Conservation (phyloP, 2,888 invertebrate genomes). For the Harpalus rufipes region DNA sequence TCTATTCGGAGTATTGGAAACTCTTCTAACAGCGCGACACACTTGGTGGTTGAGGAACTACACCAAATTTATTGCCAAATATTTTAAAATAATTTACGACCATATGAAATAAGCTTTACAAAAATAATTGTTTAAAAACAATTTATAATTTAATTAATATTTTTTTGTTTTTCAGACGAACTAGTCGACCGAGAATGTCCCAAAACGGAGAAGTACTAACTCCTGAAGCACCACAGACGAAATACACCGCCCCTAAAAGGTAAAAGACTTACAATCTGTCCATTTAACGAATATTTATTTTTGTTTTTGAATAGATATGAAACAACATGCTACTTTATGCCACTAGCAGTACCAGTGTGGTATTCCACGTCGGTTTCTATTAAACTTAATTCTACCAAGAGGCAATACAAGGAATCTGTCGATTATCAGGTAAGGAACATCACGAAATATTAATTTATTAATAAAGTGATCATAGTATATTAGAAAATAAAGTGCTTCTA, state of each 20-base stretch:
- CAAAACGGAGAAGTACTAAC: slow-evolving; percentile 68
- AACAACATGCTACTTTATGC: slow-evolving; percentile 74
- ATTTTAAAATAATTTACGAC: too few relatives aligned
- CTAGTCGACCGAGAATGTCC: slow-evolving; percentile 60
- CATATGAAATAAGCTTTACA: too few relatives aligned
- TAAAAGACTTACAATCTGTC: slow-evolving; percentile 67
- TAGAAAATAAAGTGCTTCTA: background rate
- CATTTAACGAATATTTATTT: slow-evolving; percentile 34
- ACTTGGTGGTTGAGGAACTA: too few relatives aligned
- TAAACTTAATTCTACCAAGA: slow-evolving; percentile 71
- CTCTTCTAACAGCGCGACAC: too few relatives aligned
- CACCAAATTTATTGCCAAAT: too few relatives aligned
- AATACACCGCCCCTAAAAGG: slow-evolving; percentile 72
- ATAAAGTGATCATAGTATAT: background rate
- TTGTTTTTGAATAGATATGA: slow-evolving; percentile 71
- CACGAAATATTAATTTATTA: background rate
- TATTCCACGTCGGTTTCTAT: slow-evolving; percentile 74
- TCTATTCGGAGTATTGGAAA: too few relatives aligned
- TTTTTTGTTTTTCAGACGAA: slow-evolving; percentile 67
- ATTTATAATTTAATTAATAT: too few relatives aligned
- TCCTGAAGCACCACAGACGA: slow-evolving; percentile 69
- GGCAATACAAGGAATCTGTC: slow-evolving; percentile 71
- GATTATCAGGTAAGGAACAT: slow-evolving; percentile 70
- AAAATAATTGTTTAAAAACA: too few relatives aligned
- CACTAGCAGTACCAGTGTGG: slow-evolving; percentile 73